Percentiles rank a stretch among this genome's conserved stretches.
Conservation (phyloP, 2,113 vertebrate species). For the Trinectes maculatus region DNA sequence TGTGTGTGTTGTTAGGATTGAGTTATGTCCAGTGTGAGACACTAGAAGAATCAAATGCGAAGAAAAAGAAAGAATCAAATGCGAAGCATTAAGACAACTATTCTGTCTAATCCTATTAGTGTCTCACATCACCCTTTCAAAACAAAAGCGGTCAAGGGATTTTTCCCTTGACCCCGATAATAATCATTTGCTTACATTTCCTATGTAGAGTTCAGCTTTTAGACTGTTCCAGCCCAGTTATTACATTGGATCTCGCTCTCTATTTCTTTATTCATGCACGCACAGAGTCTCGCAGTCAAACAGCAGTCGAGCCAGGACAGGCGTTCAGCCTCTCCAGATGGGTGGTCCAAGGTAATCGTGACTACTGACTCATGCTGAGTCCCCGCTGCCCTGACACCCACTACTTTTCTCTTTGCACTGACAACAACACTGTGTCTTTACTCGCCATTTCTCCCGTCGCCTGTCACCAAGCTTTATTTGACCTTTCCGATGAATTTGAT, state of each 20-base stretch:
- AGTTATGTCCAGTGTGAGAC: constrained; percentile 39
- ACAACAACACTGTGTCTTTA: not conserved
- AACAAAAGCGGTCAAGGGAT: constrained; percentile 56
- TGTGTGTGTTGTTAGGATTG: constrained; percentile 40
- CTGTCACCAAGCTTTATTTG: not conserved
- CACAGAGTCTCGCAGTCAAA: constrained; percentile 36
- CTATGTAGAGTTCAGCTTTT: constrained; percentile 8
- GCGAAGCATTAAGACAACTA: constrained; percentile 56
- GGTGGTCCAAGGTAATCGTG: constrained; percentile 74
- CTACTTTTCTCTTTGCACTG: not conserved
- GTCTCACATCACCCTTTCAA: constrained; percentile 38
- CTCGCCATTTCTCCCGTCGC: not conserved
- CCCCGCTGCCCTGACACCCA: constrained; percentile 40
- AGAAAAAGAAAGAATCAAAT: constrained; percentile 60
- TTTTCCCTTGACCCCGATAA: no score
- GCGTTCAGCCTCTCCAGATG: constrained; percentile 69
- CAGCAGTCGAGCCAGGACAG: constrained; percentile 44
- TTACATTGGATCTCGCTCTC: constrained; percentile 32
- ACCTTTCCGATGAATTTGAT: not conserved
- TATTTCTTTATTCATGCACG: constrained; percentile 48
- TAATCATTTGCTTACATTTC: constrained; percentile 18
- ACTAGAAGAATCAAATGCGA: constrained; percentile 50
- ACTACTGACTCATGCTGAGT: constrained; percentile 36
- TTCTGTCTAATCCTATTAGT: constrained; percentile 78
- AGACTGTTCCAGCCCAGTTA: constrained; percentile 32